Evolutionary conservation across 30 jellyfish, hydroid and myxozoan genomes (phyloP).

Genomic region (Aurelia coerulea): DNA sequence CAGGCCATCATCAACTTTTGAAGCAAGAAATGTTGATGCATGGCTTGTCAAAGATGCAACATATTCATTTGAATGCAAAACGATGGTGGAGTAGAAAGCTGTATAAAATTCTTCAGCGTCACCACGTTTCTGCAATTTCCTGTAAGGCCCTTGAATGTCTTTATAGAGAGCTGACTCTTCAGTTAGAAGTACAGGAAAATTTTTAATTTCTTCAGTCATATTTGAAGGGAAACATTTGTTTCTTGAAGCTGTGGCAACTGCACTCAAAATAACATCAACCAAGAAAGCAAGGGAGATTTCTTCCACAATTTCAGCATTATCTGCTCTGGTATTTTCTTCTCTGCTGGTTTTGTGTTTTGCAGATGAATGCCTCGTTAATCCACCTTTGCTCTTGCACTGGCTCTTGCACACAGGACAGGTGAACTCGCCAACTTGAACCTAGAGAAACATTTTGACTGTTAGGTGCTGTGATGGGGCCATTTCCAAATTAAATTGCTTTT

Average conservation of each 20-base stretch:
- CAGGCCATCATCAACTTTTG: constrained; percentile 1
- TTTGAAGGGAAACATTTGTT: too few species aligned
- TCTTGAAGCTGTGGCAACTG: too few species aligned
- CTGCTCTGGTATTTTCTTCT: background rate
- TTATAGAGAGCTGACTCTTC: constrained; percentile 1
- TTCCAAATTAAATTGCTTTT: too few species aligned
- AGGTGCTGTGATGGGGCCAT: constrained; percentile 8
- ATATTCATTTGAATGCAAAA: background rate
- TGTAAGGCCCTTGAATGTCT: background rate
- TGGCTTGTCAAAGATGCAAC: background rate
- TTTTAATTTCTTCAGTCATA: background rate
- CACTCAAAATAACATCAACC: too few species aligned
- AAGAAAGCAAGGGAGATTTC: too few species aligned
- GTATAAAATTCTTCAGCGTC: too few species aligned
- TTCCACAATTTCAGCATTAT: too few species aligned
- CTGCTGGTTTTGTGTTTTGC: background rate
- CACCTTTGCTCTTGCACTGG: constrained; percentile 4
- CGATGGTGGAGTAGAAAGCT: too few species aligned
- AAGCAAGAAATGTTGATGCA: background rate
- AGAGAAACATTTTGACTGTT: background rate
- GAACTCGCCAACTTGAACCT: constrained; percentile 18
- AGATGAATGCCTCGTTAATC: background rate
- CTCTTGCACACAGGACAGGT: constrained; percentile 7
- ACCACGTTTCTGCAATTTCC: constrained; percentile 1
- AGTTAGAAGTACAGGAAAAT: background rate